Base-by-base conservation (phyloP, 2,113 vertebrate species). In the Suncus etruscus region DNA sequence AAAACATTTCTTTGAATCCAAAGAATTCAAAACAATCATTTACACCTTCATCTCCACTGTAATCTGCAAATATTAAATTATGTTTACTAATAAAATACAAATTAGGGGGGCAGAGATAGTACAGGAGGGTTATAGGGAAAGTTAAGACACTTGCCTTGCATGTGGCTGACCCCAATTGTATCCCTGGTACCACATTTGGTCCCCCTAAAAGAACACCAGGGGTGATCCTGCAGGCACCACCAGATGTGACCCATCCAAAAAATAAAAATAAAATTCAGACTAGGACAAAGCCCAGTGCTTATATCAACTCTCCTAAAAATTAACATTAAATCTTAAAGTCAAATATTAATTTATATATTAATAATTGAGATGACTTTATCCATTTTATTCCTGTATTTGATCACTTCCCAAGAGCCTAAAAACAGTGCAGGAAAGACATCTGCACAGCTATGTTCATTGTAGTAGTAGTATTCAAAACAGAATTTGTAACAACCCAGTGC, bases 261-360 rank as follows among this genome's bases (percentile, higher is more conserved):
- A 58, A 58, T 54, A 54, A 54, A 54, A 54, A 10, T 54, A 54
- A 54, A 54, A 72, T 31, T 72, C 39, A 66, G 88, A 88, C 48
- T 73, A 89, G 50, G 31, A 89, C 15, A 91, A 87, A 83, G 47
- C 10, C 79, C 39, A 89, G 11, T 63, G n/a, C 10, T 82, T 82
- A 16, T 68, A 90, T 73, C 10, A 92, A 92, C 31, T 48, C 81
- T 76, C 48, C 8, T 50, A 82, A 86, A 14, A 91, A 27, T 58
- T 89, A 92, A 75, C 83, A 72, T 75, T 86, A 82, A 24, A 89
- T 86, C 78, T 45, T 79, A 74, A 86, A 86, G 89, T n/a, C 58
- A 89, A 91, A 88, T 18, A 70, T 58, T 84, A 54, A 54, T 54
- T 54, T 15, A 54, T 15, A 54, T 16, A 58, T 58, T 58, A 58